Conservation (phyloP, 2,888 invertebrate species). For the Beris chalybata region DNA sequence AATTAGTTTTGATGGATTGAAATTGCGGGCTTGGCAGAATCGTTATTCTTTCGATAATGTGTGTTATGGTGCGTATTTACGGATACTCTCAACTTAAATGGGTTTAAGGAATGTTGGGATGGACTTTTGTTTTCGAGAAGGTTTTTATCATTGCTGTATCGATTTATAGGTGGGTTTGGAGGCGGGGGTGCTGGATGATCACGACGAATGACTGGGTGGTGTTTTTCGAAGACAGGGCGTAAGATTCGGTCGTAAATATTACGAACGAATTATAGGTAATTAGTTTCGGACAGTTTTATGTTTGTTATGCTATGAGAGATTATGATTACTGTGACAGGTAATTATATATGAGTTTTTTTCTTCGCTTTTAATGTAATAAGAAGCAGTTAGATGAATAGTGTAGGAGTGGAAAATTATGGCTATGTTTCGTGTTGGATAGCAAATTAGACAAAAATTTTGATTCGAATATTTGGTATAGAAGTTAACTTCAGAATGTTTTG, state of each 20-base stretch:
- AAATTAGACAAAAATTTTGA: too few species aligned
- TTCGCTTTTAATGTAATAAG: too few species aligned
- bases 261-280: conserved; percentile 30
- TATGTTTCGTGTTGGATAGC: too few species aligned
- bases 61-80: conserved; percentile 38
- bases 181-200: neutral
- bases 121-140: conserved; percentile 25
- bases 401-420: too few species aligned
- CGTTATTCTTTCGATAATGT: conserved; percentile 37
- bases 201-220: neutral
- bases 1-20: conserved; percentile 41
- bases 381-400: too few species aligned
- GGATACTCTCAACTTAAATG: conserved; percentile 31
- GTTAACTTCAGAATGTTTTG: too few species aligned
- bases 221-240: neutral
- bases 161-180: conserved; percentile 7
- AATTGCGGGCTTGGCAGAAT: conserved; percentile 40
- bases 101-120: conserved; percentile 30
- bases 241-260: conserved; percentile 30
- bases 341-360: conserved; percentile 11
- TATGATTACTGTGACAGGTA: conserved; percentile 29
- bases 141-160: conserved; percentile 17
- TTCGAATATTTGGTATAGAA: too few species aligned
- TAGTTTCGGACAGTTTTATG: conserved; percentile 31
- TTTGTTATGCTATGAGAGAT: conserved; percentile 5